These are phyloP conservation scores for Murina feae DNA, from an alignment of 2,113 vertebrate genomes.

Conservation along the genomic window DNA sequence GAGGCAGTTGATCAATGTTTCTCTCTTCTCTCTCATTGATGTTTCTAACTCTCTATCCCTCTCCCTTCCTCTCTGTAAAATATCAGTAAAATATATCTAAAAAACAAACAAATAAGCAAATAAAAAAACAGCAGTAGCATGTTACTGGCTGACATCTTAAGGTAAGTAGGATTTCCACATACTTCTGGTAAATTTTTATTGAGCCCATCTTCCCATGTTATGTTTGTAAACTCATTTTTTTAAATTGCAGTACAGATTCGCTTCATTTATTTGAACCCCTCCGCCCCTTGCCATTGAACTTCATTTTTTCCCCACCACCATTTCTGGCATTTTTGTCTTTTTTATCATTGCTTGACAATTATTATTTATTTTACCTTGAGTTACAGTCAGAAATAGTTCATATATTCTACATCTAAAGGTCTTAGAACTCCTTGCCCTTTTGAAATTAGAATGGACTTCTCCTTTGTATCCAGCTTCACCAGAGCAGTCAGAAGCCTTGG, in stretches of 20 bases:
- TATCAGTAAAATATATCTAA: too few species aligned
- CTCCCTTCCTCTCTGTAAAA: too few species aligned
- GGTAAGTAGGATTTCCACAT: background rate
- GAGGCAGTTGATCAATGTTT: too few species aligned
- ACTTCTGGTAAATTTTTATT: background rate
- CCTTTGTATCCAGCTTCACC: background rate
- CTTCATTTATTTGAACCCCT: background rate
- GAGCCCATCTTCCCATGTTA: background rate
- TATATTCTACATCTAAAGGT: background rate
- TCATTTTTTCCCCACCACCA: background rate
- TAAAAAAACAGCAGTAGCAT: background rate
- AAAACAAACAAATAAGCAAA: background rate
- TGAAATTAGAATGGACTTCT: background rate
- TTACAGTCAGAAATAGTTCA: background rate
- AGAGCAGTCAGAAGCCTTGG: background rate
- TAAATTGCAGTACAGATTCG: background rate
- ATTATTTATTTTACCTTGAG: background rate
- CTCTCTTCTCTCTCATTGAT: too few species aligned
- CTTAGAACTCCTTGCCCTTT: background rate
- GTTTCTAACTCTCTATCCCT: too few species aligned
- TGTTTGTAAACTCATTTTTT: background rate
- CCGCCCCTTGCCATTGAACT: background rate
- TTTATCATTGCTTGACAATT: background rate
- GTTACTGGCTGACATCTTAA: background rate
- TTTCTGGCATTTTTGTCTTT: background rate